phyloP scores from a whole-genome alignment of 2,888 invertebrate genomes.

The Pelosia muscerda region DNA sequence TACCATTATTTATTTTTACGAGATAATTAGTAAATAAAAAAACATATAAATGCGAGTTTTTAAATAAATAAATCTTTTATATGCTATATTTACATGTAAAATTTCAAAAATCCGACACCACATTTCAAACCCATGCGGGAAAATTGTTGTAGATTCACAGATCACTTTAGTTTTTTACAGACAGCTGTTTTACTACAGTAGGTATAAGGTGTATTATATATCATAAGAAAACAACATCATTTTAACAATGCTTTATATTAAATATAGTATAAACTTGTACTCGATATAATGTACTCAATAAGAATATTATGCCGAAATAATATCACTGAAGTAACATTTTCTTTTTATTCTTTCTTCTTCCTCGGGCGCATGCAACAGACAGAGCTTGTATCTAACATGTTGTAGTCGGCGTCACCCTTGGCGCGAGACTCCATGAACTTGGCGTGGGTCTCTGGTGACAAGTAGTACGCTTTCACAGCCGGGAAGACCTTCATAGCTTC shows the following conservation, averaged over 20 bases:
- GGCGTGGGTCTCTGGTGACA: slow-evolving; percentile 90
- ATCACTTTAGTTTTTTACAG: no score
- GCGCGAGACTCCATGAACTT: slow-evolving; percentile 89
- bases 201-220: no score
- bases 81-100: no score
- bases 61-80: no score
- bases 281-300: slow-evolving; percentile 10
- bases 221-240: slow-evolving; percentile 2
- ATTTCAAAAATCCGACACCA: no score
- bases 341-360: slow-evolving; percentile 79
- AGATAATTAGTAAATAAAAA: no score
- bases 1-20: no score
- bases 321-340: not conserved
- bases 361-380: slow-evolving; percentile 82
- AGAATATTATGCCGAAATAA: slow-evolving; percentile 12
- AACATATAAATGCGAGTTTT: no score
- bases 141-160: no score
- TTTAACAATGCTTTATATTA: slow-evolving; percentile 10
- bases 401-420: slow-evolving; percentile 90
- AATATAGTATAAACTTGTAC: slow-evolving; percentile 15
- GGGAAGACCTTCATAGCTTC: slow-evolving; percentile 90
- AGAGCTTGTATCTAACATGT: slow-evolving; percentile 85
- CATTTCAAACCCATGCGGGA: no score
- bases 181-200: no score
- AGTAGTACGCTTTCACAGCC: slow-evolving; percentile 89